Base-by-base conservation (phyloP, 2,797 vertebrate species). In the Choloepus didactylus region DNA sequence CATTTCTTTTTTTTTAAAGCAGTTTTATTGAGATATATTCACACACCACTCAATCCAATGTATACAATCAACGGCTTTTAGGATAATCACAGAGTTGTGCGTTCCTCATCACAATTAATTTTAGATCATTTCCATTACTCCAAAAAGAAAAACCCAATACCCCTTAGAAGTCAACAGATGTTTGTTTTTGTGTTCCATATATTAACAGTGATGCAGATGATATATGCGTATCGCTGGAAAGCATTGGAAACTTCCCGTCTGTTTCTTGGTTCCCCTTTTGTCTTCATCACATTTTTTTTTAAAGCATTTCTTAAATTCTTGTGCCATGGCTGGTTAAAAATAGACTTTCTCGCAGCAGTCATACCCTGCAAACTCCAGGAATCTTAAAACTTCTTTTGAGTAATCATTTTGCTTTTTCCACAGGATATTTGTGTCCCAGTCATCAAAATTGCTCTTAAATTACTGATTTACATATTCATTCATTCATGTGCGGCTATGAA, bases 341-440 rank as follows among this genome's bases (percentile, higher is more conserved):
- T 93, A 95, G 90, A 82, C 27, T 27, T 12, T 29, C 73, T 91
- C 29, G 25, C 38, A 51, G 46, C 70, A 79, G 64, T 89, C 46
- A 44, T 18, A 29, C 56, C 16, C 41, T 31, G 2, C 77, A 88
- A 59, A 19, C 44, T 87, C 81, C 69, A 82, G 69, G 81, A 93
- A 75, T 90, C 77, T 66, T 41, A 64, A 86, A 80, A 62, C 29
- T 8, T 75, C 59, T 84, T 93, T 67, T 46, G 54, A 83, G 89
- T 60, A 51, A 85, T 84, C 46, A 38, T 66, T 89, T 89, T 75
- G n/a, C 60, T 96, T 84, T 95, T 76, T 91, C 72, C 87, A 83
- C 51, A 75, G 88, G n/a, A 35, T 82, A 56, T 92, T 59, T 72
- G 56, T 92, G 90, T 79, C 44, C 86, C 80, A 86, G 87, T 79